Base-by-base conservation (phyloP, 2,888 invertebrate species). In the Ceraclea dissimilis region DNA sequence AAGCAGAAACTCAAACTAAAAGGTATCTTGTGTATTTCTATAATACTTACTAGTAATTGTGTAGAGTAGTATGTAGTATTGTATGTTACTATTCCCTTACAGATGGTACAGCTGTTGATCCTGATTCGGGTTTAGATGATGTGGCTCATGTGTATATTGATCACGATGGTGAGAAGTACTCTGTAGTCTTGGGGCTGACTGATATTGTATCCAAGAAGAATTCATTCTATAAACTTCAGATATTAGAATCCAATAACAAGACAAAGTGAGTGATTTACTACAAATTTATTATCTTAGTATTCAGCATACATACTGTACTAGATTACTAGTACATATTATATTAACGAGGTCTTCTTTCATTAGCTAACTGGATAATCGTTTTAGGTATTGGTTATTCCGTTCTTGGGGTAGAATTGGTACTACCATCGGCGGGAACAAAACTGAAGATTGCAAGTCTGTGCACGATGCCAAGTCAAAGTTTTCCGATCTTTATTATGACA, bases 401-500 rank as follows among this genome's bases (percentile, higher is more conserved):
- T 81, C 93, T 0, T 99, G 98, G 98, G 99, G 99, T 11, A 83
- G 98, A 57, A 94, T 97, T 63, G 97, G 98, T 2, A 99, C 98
- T 0, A 88, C 86, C 0, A 90, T 95, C 65, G 98, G 98, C 4
- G 82, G 82, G 16, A 79, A 71, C 21, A 89, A 86, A 67, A 61
- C 85, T 1, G 84, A 86, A 22, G 63, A 68, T 0, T 75, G 74
- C 64, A 20, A 51, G 0, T 68, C 71, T 0, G 64, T 82, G 1
- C 62, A 79, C 0, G 75, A 81, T 0, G 92, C 91, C 0, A 75
- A 85, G 1, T 1, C 63, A 0, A 67, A 70, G 6, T 97, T 96
- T 68, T 73, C 82, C 62, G 58, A 65, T 0, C 63, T 83, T 0
- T 96, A 85, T 68, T 59, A 65, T 51, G 93, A 96, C 19, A 93